These are phyloP conservation scores for Eunapius fragilis DNA, from an alignment of 37 sponge, comb jelly and placozoan species.

Conservation along the genomic window DNA sequence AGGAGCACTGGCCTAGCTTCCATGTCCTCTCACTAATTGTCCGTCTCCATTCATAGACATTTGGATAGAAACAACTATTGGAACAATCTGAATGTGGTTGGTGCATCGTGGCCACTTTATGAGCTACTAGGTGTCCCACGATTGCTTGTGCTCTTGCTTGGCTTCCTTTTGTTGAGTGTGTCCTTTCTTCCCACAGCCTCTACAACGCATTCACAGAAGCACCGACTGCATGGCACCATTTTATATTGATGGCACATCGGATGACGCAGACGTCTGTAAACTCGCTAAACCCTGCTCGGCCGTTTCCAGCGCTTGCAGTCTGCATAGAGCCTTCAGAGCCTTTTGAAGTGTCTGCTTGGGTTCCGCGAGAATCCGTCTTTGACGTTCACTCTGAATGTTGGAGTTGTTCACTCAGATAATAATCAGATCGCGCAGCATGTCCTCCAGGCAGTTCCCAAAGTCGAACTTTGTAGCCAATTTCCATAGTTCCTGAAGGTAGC, in stretches of 20 bases:
- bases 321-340: background rate
- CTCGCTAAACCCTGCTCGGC: background rate
- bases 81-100: background rate
- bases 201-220: background rate
- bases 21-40: conserved; percentile 23
- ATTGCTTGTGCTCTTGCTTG: background rate
- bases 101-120: background rate
- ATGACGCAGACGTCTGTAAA: background rate
- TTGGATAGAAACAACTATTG: background rate
- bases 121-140: background rate
- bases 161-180: conserved; percentile 10
- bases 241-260: background rate
- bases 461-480: conserved; percentile 7
- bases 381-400: no score
- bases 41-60: conserved; percentile 37
- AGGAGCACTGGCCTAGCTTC: background rate
- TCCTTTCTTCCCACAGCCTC: conserved; percentile 31
- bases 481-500: background rate
- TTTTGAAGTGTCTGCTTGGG: background rate
- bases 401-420: conserved; percentile 18
- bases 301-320: background rate
- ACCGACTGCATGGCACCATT: no score
- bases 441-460: background rate
- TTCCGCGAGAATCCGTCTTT: conserved; percentile 5
- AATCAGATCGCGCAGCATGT: conserved; percentile 19